Conservation (phyloP, 2,113 vertebrate genomes). For the Daboia siamensis region DNA sequence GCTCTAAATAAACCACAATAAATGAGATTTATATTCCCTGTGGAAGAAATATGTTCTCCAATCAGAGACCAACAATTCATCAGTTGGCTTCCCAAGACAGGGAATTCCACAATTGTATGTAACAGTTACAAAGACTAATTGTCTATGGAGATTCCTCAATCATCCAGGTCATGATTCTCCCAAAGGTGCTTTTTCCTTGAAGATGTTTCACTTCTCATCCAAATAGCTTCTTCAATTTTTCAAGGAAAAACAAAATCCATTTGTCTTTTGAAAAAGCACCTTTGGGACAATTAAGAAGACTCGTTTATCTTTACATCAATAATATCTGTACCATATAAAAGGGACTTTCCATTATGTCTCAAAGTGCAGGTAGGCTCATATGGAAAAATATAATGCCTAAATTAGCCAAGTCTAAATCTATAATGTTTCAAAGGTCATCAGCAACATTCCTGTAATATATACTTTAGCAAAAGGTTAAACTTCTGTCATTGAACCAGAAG, state of each 20-base stretch:
- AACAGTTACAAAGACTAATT: neutral
- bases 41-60: neutral
- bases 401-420: neutral
- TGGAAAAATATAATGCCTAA: neutral
- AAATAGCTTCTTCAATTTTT: neutral
- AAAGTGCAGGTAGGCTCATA: neutral
- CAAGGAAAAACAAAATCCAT: neutral
- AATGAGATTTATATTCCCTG: neutral
- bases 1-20: neutral
- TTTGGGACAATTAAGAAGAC: neutral
- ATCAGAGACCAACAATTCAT: neutral
- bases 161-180: neutral
- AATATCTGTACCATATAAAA: neutral
- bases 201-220: neutral
- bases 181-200: neutral
- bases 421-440: neutral
- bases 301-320: neutral
- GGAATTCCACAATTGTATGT: neutral
- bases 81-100: neutral
- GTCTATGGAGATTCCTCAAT: neutral
- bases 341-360: neutral
- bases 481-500: neutral
- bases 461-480: neutral
- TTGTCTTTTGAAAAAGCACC: neutral
- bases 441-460: neutral